Evolutionary conservation across 2,888 invertebrate genomes (phyloP).

Genomic region (Drosophila mulleri): DNA sequence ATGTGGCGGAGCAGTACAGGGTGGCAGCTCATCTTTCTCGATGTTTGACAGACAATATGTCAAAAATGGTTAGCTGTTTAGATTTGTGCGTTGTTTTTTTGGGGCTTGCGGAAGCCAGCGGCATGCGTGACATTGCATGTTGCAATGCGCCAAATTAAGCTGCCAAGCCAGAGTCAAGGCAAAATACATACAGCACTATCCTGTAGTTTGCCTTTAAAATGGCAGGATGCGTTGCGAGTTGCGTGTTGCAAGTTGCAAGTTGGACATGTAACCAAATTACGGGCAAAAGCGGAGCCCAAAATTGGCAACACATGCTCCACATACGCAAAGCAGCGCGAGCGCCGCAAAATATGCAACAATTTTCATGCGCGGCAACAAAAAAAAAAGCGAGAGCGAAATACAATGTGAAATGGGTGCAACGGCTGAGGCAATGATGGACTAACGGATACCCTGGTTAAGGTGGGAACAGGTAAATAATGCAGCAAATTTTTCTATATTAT

Average conservation of each 20-base stretch:
- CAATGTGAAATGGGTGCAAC: conserved; percentile 13
- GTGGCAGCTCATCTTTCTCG: conserved; percentile 8
- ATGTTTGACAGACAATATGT: conserved; percentile 55
- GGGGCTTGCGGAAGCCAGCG: conserved; percentile 23
- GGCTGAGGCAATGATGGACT: background rate
- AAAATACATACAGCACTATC: conserved; percentile 4
- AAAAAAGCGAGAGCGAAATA: conserved; percentile 15
- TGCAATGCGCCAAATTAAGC: conserved; percentile 41
- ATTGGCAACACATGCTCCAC: conserved; percentile 64
- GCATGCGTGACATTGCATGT: conserved; percentile 13
- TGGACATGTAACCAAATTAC: conserved; percentile 70
- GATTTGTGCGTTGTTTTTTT: conserved; percentile 36
- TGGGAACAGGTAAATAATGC: background rate
- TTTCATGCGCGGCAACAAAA: conserved; percentile 39
- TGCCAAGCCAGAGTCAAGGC: conserved; percentile 24
- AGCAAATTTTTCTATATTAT: too few species aligned
- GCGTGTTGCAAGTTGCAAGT: conserved; percentile 36
- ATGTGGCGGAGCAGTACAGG: background rate
- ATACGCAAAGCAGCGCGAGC: conserved; percentile 36
- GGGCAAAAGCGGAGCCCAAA: conserved; percentile 24
- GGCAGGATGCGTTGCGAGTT: conserved; percentile 29
- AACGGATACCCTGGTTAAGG: background rate
- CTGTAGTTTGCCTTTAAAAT: conserved; percentile 31
- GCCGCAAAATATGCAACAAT: conserved; percentile 74
- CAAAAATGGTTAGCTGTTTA: conserved; percentile 54